phyloP scores from a whole-genome alignment of 1,140 invertebrate genomes.

The Ceratoteleas bidentatus region DNA sequence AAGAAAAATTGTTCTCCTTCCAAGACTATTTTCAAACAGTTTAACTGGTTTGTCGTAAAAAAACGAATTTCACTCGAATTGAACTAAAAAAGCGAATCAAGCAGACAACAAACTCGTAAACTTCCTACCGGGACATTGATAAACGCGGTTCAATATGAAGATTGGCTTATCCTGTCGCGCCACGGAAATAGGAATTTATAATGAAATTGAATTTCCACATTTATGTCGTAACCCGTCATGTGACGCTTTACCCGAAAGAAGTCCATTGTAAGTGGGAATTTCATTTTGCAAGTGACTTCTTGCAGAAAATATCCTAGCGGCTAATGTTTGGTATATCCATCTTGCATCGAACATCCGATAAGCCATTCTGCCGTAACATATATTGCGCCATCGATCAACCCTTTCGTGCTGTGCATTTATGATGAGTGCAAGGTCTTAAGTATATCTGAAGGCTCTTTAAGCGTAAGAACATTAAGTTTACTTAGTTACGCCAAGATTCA shows the following conservation, averaged over 20 bases:
- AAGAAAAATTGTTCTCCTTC: too few relatives aligned
- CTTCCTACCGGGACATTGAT: too few relatives aligned
- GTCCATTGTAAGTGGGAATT: constrained; percentile 48
- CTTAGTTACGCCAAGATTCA: constrained; percentile 20
- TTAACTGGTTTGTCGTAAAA: too few relatives aligned
- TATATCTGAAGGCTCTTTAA: constrained; percentile 46
- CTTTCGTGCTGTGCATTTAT: constrained; percentile 57
- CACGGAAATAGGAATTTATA: constrained; percentile 20
- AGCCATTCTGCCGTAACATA: constrained; percentile 48
- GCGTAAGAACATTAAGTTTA: constrained; percentile 50
- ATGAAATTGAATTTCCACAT: constrained; percentile 41
- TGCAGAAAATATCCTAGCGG: constrained; percentile 51
- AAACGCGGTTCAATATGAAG: constrained; percentile 25
- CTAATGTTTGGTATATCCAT: constrained; percentile 56
- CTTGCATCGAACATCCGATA: constrained; percentile 55
- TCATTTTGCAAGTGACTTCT: constrained; percentile 59
- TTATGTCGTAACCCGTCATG: constrained; percentile 34
- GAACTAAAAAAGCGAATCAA: too few relatives aligned
- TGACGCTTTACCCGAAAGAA: constrained; percentile 41
- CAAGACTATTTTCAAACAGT: too few relatives aligned
- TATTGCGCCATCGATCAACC: constrained; percentile 61
- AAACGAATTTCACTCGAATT: too few relatives aligned
- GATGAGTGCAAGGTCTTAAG: constrained; percentile 37
- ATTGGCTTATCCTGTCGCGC: constrained; percentile 22
- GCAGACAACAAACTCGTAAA: too few relatives aligned